Evolutionary conservation across 2,888 invertebrate genomes (phyloP).

Genomic region (Cryptophagus acutangulus): DNA sequence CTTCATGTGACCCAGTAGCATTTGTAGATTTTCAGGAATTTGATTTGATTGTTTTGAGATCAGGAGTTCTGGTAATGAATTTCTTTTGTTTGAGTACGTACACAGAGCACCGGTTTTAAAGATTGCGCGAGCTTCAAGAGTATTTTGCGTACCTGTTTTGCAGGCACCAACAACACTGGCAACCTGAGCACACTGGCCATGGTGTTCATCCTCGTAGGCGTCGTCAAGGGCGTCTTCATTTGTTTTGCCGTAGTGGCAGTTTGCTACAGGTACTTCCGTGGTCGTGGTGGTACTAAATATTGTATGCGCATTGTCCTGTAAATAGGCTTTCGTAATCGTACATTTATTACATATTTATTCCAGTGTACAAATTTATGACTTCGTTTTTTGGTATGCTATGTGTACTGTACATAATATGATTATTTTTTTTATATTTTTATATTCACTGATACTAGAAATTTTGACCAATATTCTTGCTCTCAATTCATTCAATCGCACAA

Average conservation of each 20-base stretch:
- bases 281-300: conserved; percentile 13
- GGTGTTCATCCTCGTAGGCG: conserved; percentile 89
- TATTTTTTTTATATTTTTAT: conserved; percentile 18
- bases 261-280: conserved; percentile 79
- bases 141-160: conserved; percentile 35
- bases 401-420: conserved; percentile 38
- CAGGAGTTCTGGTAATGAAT: neutral
- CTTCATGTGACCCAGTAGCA: no score
- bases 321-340: conserved; percentile 40
- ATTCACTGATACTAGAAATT: neutral
- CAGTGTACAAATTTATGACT: conserved; percentile 3
- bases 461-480: no score
- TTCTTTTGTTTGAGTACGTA: conserved; percentile 24
- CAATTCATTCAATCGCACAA: no score
- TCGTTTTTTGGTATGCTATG: conserved; percentile 39
- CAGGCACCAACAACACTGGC: conserved; percentile 72
- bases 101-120: conserved; percentile 32
- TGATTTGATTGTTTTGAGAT: no score
- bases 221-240: conserved; percentile 92
- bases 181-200: conserved; percentile 84
- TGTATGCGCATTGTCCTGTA: conserved; percentile 40
- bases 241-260: conserved; percentile 91
- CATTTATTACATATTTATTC: conserved; percentile 13
- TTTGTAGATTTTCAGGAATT: no score
- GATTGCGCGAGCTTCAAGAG: conserved; percentile 9